phyloP scores from a whole-genome alignment of 1,140 invertebrate species.

The Drosophila subobscura region DNA sequence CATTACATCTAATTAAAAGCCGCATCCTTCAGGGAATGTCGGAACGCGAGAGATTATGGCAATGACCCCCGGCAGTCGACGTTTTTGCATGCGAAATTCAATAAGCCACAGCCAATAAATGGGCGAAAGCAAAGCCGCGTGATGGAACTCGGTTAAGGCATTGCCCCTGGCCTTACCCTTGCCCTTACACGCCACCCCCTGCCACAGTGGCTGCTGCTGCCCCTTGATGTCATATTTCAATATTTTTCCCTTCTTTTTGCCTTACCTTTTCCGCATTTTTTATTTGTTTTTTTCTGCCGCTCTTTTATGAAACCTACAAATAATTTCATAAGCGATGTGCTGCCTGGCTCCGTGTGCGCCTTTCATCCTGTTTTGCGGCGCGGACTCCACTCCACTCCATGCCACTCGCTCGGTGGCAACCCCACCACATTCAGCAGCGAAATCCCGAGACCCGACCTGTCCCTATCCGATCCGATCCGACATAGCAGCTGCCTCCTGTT shows the following conservation, averaged over 20 bases:
- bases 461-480: constrained; percentile 5
- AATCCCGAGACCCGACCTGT: constrained; percentile 33
- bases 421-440: constrained; percentile 27
- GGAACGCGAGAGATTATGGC: constrained; percentile 1
- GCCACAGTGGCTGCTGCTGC: no score
- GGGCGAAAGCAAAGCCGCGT: not conserved
- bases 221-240: constrained; percentile 38
- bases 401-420: constrained; percentile 2
- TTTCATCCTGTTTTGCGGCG: constrained; percentile 48
- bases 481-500: constrained; percentile 35
- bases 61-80: not conserved
- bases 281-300: not conserved
- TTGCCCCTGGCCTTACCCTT: not conserved
- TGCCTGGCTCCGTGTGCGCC: constrained; percentile 36
- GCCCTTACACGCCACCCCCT: constrained; percentile 8
- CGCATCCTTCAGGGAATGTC: constrained; percentile 28
- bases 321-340: constrained; percentile 63
- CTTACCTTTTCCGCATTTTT: constrained; percentile 13
- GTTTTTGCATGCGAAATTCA: constrained; percentile 28
- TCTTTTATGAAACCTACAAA: constrained; percentile 48
- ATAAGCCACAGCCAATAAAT: constrained; percentile 36
- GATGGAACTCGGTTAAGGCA: not conserved
- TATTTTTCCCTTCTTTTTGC: constrained; percentile 42
- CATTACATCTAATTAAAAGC: constrained; percentile 77
- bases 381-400: constrained; percentile 27